Evolutionary conservation across 2,113 vertebrate genomes (phyloP).

Genomic region (Mastomys natalensis): DNA sequence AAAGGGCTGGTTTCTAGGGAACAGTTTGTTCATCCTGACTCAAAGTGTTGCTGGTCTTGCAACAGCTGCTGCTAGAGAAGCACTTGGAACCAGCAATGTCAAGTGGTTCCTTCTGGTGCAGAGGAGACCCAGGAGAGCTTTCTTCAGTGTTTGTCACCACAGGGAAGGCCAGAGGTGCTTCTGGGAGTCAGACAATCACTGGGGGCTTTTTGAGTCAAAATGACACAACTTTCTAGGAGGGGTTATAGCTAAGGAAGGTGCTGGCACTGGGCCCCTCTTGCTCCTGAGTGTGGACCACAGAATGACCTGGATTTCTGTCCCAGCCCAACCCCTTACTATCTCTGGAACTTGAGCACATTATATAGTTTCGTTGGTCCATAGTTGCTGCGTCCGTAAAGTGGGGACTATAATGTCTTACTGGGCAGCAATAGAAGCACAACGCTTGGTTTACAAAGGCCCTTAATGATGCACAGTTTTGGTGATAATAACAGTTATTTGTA

Average conservation of each 20-base stretch:
- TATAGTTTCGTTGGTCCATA: neutral
- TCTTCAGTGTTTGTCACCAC: neutral
- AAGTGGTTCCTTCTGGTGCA: neutral
- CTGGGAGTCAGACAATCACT: neutral
- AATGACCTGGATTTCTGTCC: constrained; percentile 56
- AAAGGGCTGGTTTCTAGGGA: constrained; percentile 64
- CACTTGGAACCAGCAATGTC: accelerated
- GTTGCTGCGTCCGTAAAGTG: neutral
- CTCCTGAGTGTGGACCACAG: neutral
- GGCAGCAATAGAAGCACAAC: neutral
- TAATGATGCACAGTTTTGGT: constrained; percentile 17
- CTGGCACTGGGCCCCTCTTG: neutral
- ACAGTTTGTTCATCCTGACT: constrained; percentile 35
- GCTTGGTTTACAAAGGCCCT: neutral
- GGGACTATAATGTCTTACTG: neutral
- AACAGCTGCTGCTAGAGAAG: neutral
- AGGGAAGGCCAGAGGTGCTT: neutral
- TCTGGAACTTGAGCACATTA: neutral
- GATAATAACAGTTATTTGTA: constrained; percentile 26
- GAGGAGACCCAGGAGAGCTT: neutral
- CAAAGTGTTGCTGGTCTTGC: neutral
- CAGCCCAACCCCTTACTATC: neutral
- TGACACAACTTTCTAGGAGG: neutral
- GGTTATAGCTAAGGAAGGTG: neutral
- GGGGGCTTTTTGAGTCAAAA: neutral